Percentiles rank a stretch among this genome's conserved stretches.
phyloP scores from a whole-genome alignment of 2,797 vertebrate species.

The Ambastaia sidthimunki region DNA sequence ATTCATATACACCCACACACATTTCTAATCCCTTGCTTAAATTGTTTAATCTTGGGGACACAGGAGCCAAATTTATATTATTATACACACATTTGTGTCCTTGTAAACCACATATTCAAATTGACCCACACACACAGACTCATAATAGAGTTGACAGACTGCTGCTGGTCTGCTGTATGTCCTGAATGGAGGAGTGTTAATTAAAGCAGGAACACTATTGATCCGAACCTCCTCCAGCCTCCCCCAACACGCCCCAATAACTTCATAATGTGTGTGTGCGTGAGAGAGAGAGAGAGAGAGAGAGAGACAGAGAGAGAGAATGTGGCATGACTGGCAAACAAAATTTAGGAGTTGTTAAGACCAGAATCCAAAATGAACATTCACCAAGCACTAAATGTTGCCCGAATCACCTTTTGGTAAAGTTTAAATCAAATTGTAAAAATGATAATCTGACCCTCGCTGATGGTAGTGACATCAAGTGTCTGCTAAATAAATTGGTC shows the following conservation, averaged over 20 bases:
- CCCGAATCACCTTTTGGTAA: not conserved
- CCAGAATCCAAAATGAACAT: not conserved
- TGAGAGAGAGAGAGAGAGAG: not conserved
- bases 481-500: too few species aligned
- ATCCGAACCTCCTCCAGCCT: slow-evolving; percentile 46
- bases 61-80: too few species aligned
- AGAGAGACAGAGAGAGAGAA: not conserved
- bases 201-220: slow-evolving; percentile 59
- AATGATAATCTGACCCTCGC: too few species aligned
- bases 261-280: not conserved
- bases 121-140: not conserved
- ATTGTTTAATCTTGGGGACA: too few species aligned
- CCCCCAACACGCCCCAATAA: slow-evolving; percentile 25
- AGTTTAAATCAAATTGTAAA: too few species aligned
- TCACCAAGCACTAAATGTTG: not conserved
- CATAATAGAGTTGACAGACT: slow-evolving; percentile 23
- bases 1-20: too few species aligned
- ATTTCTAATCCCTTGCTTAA: too few species aligned
- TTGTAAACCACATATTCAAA: too few species aligned
- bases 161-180: slow-evolving; percentile 43
- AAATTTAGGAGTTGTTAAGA: not conserved
- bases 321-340: not conserved
- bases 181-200: slow-evolving; percentile 55
- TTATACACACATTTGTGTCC: too few species aligned
- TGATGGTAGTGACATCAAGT: too few species aligned